Evolutionary conservation across 2,113 vertebrate species (phyloP), one percentile per base, ranked within the genome.

Genomic region (Pionites leucogaster): DNA sequence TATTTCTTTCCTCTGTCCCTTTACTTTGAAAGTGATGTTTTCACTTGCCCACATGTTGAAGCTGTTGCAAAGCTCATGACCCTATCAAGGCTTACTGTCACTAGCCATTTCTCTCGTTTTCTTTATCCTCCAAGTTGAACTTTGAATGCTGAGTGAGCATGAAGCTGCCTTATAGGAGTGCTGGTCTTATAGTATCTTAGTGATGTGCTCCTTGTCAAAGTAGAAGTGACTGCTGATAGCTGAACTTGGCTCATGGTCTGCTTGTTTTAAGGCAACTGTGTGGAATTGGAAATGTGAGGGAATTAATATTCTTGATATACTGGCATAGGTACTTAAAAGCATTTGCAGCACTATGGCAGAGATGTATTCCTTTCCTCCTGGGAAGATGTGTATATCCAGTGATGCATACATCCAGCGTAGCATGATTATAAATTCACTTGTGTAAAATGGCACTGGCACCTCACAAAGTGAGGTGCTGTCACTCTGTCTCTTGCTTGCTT

Each of bases 1-100:
- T 88, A 16, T 96, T 90, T 93, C 93, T 84, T 92, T 79, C 87
- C 76, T 92, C 94, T 93, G 90, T 94, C 96, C 86, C 92, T 97
- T 95, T 86, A 72, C 91, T 97, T 96, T 78, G 65, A 68, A 80
- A 91, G 95, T 59, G 86, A 93, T 92, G 88, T 95, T 97, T 97
- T 97, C 96, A 92, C 95, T 94, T 65, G 27, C 92, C 94, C 95
- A 90, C 68, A 79, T 7, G 83, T 29, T 85, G 94, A 93, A 95
- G 96, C 96, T 96, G 94, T 97, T 94, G 96, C 93, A 70, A 92
- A 96, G 94, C 88, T 82, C 6, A 0, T 42, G 77, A 86, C 70
- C 82, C 82, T 64, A 16, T 69, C 72, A 14, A 31, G 63, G 29
- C 59, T 86, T 19, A 9, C 84, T 96, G 93, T 94, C 94, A 47